Percentiles rank a stretch among this genome's conserved stretches.
Conservation (phyloP, 2,797 vertebrate genomes). For the Allobates femoralis region DNA sequence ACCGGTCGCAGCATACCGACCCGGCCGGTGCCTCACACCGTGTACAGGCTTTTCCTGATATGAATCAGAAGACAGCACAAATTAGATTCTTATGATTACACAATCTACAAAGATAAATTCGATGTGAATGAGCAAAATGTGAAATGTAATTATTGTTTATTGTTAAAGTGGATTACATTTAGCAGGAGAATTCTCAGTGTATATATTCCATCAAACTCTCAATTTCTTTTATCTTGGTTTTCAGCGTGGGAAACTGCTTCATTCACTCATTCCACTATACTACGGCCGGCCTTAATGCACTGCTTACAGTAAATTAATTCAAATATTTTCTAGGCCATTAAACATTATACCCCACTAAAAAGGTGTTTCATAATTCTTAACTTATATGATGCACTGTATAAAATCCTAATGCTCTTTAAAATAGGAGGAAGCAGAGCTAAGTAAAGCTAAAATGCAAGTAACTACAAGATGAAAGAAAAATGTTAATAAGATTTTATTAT, state of each 20-base stretch:
- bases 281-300: not conserved
- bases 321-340: slow-evolving; percentile 47
- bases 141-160: slow-evolving; percentile 51
- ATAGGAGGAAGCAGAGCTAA: slow-evolving; percentile 22
- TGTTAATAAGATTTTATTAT: slow-evolving; percentile 23
- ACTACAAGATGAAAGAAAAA: slow-evolving; percentile 2
- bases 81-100: slow-evolving; percentile 50
- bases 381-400: slow-evolving; percentile 24
- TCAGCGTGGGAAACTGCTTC: slow-evolving; percentile 26
- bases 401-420: slow-evolving; percentile 25
- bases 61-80: slow-evolving; percentile 45
- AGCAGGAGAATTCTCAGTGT: slow-evolving; percentile 47
- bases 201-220: slow-evolving; percentile 36
- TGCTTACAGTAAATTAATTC: slow-evolving; percentile 40
- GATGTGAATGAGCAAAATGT: slow-evolving; percentile 41
- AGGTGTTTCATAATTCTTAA: slow-evolving; percentile 43
- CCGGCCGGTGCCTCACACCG: too few relatives aligned
- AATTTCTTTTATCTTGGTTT: slow-evolving; percentile 27
- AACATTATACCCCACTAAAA: slow-evolving; percentile 39
- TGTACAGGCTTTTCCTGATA: slow-evolving; percentile 30
- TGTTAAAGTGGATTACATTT: slow-evolving; percentile 49
- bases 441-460: not conserved
- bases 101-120: slow-evolving; percentile 40
- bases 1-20: too few relatives aligned
- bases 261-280: not conserved